Base-by-base conservation (phyloP, 2,797 vertebrate genomes). In the Echiichthys vipera region DNA sequence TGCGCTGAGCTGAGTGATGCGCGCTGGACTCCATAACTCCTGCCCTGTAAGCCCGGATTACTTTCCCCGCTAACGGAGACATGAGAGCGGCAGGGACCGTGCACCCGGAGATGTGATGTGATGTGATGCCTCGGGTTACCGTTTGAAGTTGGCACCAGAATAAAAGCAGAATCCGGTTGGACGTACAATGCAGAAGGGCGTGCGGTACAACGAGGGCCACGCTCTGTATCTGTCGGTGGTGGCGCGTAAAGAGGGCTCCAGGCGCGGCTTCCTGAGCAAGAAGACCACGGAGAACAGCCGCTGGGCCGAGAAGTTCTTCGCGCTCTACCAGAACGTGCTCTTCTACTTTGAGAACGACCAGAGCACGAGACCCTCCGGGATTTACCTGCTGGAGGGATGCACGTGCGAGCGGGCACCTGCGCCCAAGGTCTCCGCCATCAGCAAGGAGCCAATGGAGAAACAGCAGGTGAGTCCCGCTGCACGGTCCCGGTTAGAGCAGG, bases 311-410 rank as follows among this genome's bases (percentile, higher is more conserved):
- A 95, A 94, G 91, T 97, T 92, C 95, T 98, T 97, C 90, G 96
- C 96, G 29, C 95, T 98, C 51, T 92, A 97, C 81, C 96, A 98
- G 88, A 98, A 98, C 84, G 93, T 98, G 83, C 94, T 98, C 66
- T 98, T 98, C 93, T 98, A 97, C 95, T 98, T 96, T 89, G 96
- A 97, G 80, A 96, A 91, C 91, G 96, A 97, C 77, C 94, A 96
- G 84, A 97, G 96, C 93, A 74, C 95, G 29, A 93, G 96, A 71
- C 96, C 96, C 69, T 95, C 96, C 0, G 97, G 96, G 30, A 96
- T 98, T 22, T 97, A 97, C 93, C 94, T 98, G 90, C 95, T 97
- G 84, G 97, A 98, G 90, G 96, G 96, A 22, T 96, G 96, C 94
- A 93, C 94, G 71, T 98, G 97, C 88, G 97, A 96, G 89, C 92